These are phyloP conservation scores for Amiota communis DNA, from an alignment of 2,888 invertebrate species.

Conservation along the genomic window DNA sequence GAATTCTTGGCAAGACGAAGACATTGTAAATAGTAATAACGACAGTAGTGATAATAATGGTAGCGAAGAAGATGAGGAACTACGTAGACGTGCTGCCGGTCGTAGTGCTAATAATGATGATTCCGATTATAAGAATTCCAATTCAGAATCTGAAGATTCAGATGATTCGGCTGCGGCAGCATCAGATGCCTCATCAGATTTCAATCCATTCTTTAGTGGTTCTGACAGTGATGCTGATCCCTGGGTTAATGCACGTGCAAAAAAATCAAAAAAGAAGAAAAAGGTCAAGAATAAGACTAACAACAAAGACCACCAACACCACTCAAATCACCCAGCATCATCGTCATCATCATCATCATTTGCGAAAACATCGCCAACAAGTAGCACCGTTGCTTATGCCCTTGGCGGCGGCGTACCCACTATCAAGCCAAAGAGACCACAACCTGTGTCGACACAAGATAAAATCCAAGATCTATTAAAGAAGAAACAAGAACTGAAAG, in stretches of 20 bases:
- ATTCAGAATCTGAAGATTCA: constrained; percentile 73
- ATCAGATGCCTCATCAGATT: constrained; percentile 84
- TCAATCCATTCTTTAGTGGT: constrained; percentile 93
- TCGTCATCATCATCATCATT: neutral
- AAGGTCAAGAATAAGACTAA: constrained; percentile 56
- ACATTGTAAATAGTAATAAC: constrained; percentile 52
- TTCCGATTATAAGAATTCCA: constrained; percentile 70
- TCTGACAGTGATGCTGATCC: constrained; percentile 89
- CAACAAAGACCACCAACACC: constrained; percentile 43
- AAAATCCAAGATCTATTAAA: constrained; percentile 83
- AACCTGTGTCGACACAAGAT: constrained; percentile 80
- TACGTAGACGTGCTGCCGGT: constrained; percentile 61
- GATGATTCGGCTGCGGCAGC: constrained; percentile 56
- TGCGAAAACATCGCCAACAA: neutral
- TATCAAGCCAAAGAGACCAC: constrained; percentile 50
- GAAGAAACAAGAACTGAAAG: constrained; percentile 72
- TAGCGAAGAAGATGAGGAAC: constrained; percentile 76
- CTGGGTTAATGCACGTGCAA: constrained; percentile 83
- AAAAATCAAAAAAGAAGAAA: constrained; percentile 74
- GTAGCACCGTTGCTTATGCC: neutral
- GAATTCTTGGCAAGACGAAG: constrained; percentile 74
- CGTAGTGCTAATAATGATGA: constrained; percentile 47
- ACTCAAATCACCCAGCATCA: neutral
- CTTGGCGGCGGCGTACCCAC: neutral
- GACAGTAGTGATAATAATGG: constrained; percentile 66